These are phyloP conservation scores for Syndactyla subalaris DNA, from an alignment of 2,797 vertebrate species.

Conservation along the genomic window DNA sequence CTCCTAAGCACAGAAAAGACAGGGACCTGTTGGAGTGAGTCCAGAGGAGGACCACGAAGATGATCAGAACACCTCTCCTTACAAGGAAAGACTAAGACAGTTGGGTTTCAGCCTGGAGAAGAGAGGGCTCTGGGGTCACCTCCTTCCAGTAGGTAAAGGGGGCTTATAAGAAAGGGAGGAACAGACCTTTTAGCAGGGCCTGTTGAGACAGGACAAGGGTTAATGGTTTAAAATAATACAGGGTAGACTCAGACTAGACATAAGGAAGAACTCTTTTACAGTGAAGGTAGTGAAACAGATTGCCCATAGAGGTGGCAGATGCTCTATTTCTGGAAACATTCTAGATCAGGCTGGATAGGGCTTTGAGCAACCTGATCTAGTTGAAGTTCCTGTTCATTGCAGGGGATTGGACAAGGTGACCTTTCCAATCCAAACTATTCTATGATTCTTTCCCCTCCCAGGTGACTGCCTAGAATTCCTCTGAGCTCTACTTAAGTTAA, in stretches of 20 bases:
- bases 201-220: background rate
- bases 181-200: background rate
- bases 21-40: accelerated
- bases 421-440: background rate
- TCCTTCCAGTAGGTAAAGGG: background rate
- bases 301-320: background rate
- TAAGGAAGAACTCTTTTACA: background rate
- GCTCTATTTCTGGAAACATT: background rate
- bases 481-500: background rate
- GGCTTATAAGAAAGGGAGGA: background rate
- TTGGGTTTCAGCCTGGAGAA: accelerated
- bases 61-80: background rate
- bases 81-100: background rate
- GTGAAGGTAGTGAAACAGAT: background rate
- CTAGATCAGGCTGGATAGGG: background rate
- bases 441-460: background rate
- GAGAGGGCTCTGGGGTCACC: too few species aligned
- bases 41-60: too few species aligned
- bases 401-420: background rate
- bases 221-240: background rate
- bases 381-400: background rate
- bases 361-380: background rate
- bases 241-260: background rate
- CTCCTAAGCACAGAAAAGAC: accelerated
- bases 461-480: background rate